Conservation (phyloP, 2,797 vertebrate genomes). For the Sibirionetta formosa region DNA sequence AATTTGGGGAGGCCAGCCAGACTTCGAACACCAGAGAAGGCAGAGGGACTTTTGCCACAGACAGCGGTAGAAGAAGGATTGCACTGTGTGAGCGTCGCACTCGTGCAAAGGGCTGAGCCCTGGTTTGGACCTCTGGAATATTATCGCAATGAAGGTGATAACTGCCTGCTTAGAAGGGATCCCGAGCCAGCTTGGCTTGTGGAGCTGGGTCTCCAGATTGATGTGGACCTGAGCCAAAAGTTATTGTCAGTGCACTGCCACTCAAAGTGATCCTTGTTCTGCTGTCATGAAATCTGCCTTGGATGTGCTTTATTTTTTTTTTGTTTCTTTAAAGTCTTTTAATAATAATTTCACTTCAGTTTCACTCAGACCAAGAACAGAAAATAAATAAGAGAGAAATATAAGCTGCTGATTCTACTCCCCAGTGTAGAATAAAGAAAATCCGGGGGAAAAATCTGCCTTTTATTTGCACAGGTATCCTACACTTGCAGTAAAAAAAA, state of each 20-base stretch:
- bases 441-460: neutral
- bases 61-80: neutral
- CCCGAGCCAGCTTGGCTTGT: conserved; percentile 57
- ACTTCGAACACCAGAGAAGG: neutral
- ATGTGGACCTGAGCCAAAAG: conserved; percentile 50
- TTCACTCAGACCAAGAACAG: neutral
- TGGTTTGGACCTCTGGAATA: neutral
- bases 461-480: neutral
- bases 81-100: accelerated
- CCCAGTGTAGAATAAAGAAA: neutral
- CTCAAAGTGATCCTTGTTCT: conserved; percentile 50
- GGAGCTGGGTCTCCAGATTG: conserved; percentile 62
- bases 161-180: conserved; percentile 1
- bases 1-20: neutral
- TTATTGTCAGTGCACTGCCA: conserved; percentile 61
- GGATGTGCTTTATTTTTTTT: neutral
- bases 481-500: neutral
- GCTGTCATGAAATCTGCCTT: conserved; percentile 63
- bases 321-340: neutral
- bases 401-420: neutral
- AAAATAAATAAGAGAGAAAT: neutral
- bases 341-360: neutral
- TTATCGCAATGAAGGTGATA: conserved; percentile 10
- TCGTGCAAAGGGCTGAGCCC: neutral
- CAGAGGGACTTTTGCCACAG: neutral